These are phyloP conservation scores for Ips nitidus DNA, from an alignment of 1,140 invertebrate species.

Conservation along the genomic window DNA sequence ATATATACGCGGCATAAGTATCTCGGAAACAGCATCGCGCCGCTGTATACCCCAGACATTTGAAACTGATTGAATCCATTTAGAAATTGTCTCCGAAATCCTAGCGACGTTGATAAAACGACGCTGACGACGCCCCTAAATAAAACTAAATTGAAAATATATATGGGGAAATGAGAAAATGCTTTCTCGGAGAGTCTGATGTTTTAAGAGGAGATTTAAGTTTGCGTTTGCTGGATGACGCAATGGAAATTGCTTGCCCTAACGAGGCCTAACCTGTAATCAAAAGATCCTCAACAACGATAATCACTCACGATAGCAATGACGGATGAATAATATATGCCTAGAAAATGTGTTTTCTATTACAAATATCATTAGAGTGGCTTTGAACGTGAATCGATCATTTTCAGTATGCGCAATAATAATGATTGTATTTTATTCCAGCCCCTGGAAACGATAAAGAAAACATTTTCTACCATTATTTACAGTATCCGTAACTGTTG, in stretches of 20 bases:
- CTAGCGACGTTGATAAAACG: constrained; percentile 41
- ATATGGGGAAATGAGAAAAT: constrained; percentile 16
- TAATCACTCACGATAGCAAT: neutral
- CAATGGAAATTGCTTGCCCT: no score
- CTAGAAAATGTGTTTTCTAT: constrained; percentile 25
- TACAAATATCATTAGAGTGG: constrained; percentile 18
- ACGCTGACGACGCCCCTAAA: constrained; percentile 36
- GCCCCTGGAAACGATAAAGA: no score
- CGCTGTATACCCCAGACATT: constrained; percentile 36
- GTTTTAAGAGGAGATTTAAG: neutral
- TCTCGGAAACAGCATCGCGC: constrained; percentile 8
- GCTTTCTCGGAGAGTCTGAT: neutral
- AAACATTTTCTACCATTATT: no score
- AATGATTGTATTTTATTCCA: no score
- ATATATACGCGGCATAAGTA: constrained; percentile 19
- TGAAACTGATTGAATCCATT: constrained; percentile 43
- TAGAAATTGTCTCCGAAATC: constrained; percentile 43
- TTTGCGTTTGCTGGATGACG: no score
- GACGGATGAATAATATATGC: constrained; percentile 15
- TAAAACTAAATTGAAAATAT: constrained; percentile 40
- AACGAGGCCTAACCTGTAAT: neutral
- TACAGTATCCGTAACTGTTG: no score
- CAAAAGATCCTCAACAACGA: neutral
- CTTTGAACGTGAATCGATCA: no score
- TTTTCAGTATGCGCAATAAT: no score